phyloP scores from a whole-genome alignment of 2,888 invertebrate genomes.

The Chironomus riparius region DNA sequence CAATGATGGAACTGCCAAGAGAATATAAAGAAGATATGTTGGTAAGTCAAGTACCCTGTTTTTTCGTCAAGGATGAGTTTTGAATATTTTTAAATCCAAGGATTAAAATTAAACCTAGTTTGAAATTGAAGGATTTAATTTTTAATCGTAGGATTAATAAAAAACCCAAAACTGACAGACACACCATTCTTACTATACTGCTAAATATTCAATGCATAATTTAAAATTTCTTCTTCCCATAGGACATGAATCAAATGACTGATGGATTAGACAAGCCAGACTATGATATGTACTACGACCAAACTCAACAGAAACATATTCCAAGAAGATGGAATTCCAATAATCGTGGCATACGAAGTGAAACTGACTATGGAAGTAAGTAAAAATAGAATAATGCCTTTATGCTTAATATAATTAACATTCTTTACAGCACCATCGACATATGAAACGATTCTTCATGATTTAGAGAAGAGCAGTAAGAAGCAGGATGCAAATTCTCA shows the following conservation, averaged over 20 bases:
- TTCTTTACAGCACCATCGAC: constrained; percentile 16
- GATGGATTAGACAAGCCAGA: constrained; percentile 32
- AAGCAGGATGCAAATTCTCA: constrained; percentile 1
- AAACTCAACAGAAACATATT: constrained; percentile 33
- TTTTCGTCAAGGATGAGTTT: too few species aligned
- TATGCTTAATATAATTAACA: not conserved
- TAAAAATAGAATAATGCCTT: not conserved
- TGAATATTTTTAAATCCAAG: not conserved
- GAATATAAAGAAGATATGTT: not conserved
- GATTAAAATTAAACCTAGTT: too few species aligned
- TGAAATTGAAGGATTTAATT: too few species aligned
- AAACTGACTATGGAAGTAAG: constrained; percentile 29
- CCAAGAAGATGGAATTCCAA: constrained; percentile 39
- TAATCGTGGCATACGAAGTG: constrained; percentile 41
- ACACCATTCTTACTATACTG: too few species aligned
- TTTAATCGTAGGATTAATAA: too few species aligned
- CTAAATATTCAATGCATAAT: too few species aligned
- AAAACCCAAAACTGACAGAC: too few species aligned
- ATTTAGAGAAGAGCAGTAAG: constrained; percentile 4
- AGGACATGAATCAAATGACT: not conserved
- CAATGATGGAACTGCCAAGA: constrained; percentile 15
- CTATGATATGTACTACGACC: constrained; percentile 37
- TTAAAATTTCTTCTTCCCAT: not conserved
- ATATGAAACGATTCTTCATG: constrained; percentile 6
- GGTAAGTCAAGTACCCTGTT: not conserved